Base-by-base conservation (phyloP, 2,797 vertebrate species). In the Carduelis carduelis region DNA sequence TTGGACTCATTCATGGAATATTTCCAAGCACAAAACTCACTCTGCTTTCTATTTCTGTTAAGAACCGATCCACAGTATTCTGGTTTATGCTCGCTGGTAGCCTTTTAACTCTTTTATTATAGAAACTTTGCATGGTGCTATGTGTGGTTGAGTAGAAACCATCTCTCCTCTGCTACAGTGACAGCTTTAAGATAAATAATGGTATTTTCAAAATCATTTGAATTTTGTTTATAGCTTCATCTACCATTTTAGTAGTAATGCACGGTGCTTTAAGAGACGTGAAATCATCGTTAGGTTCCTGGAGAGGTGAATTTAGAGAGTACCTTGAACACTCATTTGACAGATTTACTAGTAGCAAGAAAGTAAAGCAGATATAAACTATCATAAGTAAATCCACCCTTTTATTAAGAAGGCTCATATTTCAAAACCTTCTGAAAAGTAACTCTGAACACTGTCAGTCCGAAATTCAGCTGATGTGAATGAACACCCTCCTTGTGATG, bases 221-320 rank as follows among this genome's bases (percentile, higher is more conserved):
- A 47, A 50, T 85, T 95, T 94, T 95, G 46, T 91, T 90, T 92
- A 70, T 72, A 65, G 82, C 61, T 96, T 91, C 76, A 90, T 68
- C 70, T 95, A 84, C 74, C 11, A 37, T 61, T 91, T 86, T 52
- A 93, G 23, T 88, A 87, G 47, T 91, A 84, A 94, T 57, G 78
- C 28, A 68, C 7, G 26, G 52, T 30, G 11, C 53, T 91, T 93
- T 84, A 88, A 92, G 75, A 49, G 63, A 81, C 18, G 26, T 57
- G 66, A 87, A 91, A 95, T 55, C 41, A 88, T 66, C 24, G 49
- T 78, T 64, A 60, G 41, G 52, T 89, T 96, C 50, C 59, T 90
- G 63, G 47, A 89, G 57, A 3, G 4, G 69, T 81, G 55, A 66
- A 37, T 84, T 95, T 93, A 87, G 32, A 75, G 15, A 75, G 34